Evolutionary conservation across 2,113 vertebrate species (phyloP), one percentile per base, ranked within the genome.

Genomic region (Microtus montanus): DNA sequence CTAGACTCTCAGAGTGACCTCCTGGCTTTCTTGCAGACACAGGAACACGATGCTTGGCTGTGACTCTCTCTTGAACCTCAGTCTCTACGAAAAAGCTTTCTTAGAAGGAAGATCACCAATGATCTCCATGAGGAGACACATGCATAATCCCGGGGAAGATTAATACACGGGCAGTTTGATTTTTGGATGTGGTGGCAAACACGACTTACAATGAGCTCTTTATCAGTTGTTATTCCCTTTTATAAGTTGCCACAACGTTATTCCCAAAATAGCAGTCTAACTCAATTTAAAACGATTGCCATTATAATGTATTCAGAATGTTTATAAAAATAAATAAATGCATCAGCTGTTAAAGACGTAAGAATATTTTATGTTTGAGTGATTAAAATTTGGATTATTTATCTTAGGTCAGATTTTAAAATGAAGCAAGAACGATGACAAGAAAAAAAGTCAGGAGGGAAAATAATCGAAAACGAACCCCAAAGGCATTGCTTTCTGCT

Each of bases 211-310:
- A 90, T 74, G 44, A 95, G 54, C 19, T 79, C 38, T 79, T 86
- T 78, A 58, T 94, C 41, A 63, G 30, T 63, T 89, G 66, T 73
- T 71, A 4, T 84, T 33, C 49, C 49, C 66, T 47, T 92, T 92
- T 93, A 54, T 90, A 86, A 92, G 22, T 77, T 75, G 75, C 54
- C 94, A 11, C 87, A 75, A 95, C 38, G 85, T 52, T 90, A 30
- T 58, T 74, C 52, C 71, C 41, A 82, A 82, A 88, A 84, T 94
- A 95, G 82, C 84, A 35, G 35, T 66, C 35, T 79, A 84, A 92
- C 87, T 94, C 63, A 88, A 87, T 28, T 94, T 95, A 92, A 92
- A 96, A 79, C 66, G 74, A 83, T 77, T 68, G 41, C 28, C 82
- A 83, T 92, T 82, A 89, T 91, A 86, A 86, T 93, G 41, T 75